Base-by-base conservation (phyloP, 2,113 vertebrate species). In the Malurus cyaneus region DNA sequence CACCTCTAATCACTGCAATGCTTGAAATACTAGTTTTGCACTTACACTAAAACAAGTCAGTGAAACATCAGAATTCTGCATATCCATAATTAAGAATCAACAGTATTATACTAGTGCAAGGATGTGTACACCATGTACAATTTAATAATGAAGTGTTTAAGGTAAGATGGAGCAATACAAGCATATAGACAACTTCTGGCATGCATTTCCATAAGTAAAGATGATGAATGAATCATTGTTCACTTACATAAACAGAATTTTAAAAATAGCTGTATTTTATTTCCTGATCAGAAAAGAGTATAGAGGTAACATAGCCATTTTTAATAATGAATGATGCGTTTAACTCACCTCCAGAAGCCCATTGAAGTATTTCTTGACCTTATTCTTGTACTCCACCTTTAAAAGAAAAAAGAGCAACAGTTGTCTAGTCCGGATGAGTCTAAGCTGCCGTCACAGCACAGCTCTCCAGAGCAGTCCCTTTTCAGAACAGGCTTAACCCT, bases 281-380 rank as follows among this genome's bases (percentile, higher is more conserved):
- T 73, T 87, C 80, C 46, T 46, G 6, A 76, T 44, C 14, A 67
- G 60, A 71, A 16, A 67, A n/a, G 5, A 34, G 8, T 3, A 52
- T 1, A 84, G 50, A 80, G 2, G 24, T 11, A 78, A 54, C 11
- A 57, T 0, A 62, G 21, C 9, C 62, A 44, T n/a, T 16, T 42
- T 80, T 52, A 50, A 15, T 66, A 66, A 59, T 25, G 53, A 64
- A 42, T 28, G 80, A 9, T 5, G 32, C 8, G 49, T 60, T 74
- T 20, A 82, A 85, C 96, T 92, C 60, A 97, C 96, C 91, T 91
- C 90, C 54, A 94, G n/a, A 90, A 67, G 18, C 14, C 62, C 62
- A 87, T 5, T 57, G 34, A 83, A 83, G 36, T 47, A 42, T 47
- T 31, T 31, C 42, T n/a, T 47, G 19, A 73, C 18, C 28, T 77